Percentiles rank a stretch among this genome's conserved stretches.
These are phyloP conservation scores for Entomobrya multifasciata DNA, from an alignment of 2,888 invertebrate species.

Conservation along the genomic window DNA sequence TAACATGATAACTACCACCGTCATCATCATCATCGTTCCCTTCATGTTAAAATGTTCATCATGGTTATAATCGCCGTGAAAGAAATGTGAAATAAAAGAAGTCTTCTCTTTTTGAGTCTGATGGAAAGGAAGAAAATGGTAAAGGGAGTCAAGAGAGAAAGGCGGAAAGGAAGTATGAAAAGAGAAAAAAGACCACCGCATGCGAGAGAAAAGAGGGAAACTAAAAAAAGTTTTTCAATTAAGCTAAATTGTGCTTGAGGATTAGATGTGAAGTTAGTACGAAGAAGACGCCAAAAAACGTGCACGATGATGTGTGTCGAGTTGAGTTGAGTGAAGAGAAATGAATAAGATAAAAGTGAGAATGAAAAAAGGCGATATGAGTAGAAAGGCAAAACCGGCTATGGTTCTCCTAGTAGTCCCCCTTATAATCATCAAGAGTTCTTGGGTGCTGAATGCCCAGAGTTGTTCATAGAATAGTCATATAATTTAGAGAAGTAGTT, in stretches of 20 bases:
- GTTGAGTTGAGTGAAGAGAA: slow-evolving; percentile 40
- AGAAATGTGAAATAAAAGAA: slow-evolving; percentile 18
- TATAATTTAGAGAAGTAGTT: too few relatives aligned
- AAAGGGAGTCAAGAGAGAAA: too few relatives aligned
- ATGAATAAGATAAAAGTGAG: not conserved
- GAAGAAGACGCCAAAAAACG: not conserved
- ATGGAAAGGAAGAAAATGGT: not conserved
- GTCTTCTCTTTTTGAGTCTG: not conserved
- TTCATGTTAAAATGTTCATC: not conserved
- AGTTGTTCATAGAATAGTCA: too few relatives aligned
- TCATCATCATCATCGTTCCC: not conserved
- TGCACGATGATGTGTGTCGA: slow-evolving; percentile 7
- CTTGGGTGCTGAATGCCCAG: too few relatives aligned
- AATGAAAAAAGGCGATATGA: not conserved
- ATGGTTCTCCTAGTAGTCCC: too few relatives aligned
- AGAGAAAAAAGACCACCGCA: not conserved
- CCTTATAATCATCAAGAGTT: too few relatives aligned
- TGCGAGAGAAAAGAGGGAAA: slow-evolving; percentile 2
- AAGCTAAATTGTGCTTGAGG: slow-evolving; percentile 69
- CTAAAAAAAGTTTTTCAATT: slow-evolving; percentile 72
- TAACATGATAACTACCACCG: not conserved
- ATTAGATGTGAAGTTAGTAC: slow-evolving; percentile 42
- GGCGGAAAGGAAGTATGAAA: not conserved
- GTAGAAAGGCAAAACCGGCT: not conserved
- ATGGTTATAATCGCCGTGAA: not conserved